Conservation (phyloP, 2,113 vertebrate species). For the Leptobrachium leishanense region DNA sequence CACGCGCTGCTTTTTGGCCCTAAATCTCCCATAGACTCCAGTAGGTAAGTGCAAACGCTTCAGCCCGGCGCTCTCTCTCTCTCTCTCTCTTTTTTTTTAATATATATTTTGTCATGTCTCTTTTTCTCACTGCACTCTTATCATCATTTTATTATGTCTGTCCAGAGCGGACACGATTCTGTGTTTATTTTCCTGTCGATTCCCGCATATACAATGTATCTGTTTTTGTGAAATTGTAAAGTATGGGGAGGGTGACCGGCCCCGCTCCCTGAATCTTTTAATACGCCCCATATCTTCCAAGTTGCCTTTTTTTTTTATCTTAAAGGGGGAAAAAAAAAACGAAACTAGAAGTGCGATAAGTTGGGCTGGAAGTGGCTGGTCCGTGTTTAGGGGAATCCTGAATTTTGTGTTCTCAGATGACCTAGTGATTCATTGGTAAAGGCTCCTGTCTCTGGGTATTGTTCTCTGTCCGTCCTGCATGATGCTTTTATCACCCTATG, state of each 20-base stretch:
- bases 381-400: conserved; percentile 69
- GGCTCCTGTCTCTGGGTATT: conserved; percentile 30
- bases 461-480: neutral
- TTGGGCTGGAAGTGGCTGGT: conserved; percentile 63
- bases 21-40: conserved; percentile 60
- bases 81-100: conserved; percentile 26
- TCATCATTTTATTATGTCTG: neutral
- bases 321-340: conserved; percentile 53
- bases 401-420: conserved; percentile 55
- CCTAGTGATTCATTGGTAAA: conserved; percentile 54
- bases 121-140: conserved; percentile 35
- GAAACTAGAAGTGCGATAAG: conserved; percentile 54
- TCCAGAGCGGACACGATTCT: neutral
- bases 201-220: too few species aligned
- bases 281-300: conserved; percentile 53
- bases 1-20: conserved; percentile 62
- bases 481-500: neutral
- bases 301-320: conserved; percentile 60
- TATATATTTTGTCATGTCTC: conserved; percentile 52
- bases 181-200: neutral
- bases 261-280: neutral
- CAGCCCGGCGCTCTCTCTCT: conserved; percentile 8
- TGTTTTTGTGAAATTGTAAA: too few species aligned
- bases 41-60: conserved; percentile 59
- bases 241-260: too few species aligned